Percentiles rank a stretch among this genome's conserved stretches.
phyloP scores from a whole-genome alignment of 1,140 invertebrate species.

The Pteromalus puparum region DNA sequence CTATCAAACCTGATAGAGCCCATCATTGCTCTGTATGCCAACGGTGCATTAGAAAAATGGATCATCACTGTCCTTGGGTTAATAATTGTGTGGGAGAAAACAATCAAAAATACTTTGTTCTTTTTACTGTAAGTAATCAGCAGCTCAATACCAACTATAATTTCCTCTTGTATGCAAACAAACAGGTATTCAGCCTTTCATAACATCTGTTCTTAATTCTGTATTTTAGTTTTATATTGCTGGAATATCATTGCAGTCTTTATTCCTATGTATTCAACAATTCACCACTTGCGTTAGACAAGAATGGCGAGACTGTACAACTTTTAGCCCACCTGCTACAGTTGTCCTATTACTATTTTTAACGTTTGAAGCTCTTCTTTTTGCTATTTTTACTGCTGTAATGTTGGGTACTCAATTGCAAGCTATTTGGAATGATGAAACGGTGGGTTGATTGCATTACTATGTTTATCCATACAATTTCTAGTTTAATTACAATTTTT shows the following conservation, averaged over 20 bases:
- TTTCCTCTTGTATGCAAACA: not conserved
- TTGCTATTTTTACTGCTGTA: conserved; percentile 98
- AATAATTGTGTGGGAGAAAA: conserved; percentile 99
- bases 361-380: conserved; percentile 96
- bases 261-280: conserved; percentile 94
- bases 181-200: not conserved
- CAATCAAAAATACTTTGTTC: conserved; percentile 99
- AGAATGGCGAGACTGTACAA: conserved; percentile 96
- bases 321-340: conserved; percentile 95
- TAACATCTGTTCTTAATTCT: conserved; percentile 21
- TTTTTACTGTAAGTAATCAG: conserved; percentile 92
- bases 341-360: conserved; percentile 97
- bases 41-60: conserved; percentile 98
- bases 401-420: conserved; percentile 99
- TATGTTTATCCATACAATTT: conserved; percentile 23
- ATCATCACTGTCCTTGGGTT: conserved; percentile 99
- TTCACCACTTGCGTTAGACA: conserved; percentile 94
- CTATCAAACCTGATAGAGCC: conserved; percentile 98
- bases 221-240: conserved; percentile 97
- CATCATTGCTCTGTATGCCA: conserved; percentile 99
- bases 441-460: conserved; percentile 79
- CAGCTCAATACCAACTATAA: not conserved
- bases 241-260: conserved; percentile 93
- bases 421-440: conserved; percentile 99
- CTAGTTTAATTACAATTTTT: conserved; percentile 8